Conservation (phyloP, 2,113 vertebrate species). For the Elaphurus davidianus region DNA sequence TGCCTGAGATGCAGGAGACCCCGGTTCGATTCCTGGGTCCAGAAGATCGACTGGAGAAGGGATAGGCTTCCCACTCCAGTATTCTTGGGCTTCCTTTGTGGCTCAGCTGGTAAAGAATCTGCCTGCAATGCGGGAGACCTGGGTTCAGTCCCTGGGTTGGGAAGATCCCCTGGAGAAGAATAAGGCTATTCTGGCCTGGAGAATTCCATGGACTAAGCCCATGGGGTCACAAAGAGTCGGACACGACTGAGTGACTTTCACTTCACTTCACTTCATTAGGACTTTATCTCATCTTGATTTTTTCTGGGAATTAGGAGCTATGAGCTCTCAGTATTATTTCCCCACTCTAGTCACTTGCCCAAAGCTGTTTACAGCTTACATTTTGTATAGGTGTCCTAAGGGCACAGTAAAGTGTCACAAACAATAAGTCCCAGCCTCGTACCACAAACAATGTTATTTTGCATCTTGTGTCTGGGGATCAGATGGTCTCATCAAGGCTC, state of each 20-base stretch:
- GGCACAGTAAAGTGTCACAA: not conserved
- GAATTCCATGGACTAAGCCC: not conserved
- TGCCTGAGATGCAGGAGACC: not conserved
- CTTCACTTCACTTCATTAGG: not conserved
- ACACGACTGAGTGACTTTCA: not conserved
- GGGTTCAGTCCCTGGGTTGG: not conserved
- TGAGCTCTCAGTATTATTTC: not conserved
- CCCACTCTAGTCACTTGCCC: not conserved
- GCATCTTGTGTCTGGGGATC: not conserved
- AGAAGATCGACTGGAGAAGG: not conserved
- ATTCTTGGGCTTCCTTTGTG: not conserved
- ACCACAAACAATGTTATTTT: not conserved
- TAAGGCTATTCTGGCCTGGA: not conserved
- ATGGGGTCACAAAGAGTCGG: not conserved
- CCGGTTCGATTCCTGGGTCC: not conserved
- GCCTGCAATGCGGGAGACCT: fast-evolving
- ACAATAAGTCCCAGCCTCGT: not conserved
- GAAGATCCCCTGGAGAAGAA: not conserved
- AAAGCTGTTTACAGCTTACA: not conserved
- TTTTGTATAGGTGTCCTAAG: not conserved
- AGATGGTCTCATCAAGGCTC: not conserved
- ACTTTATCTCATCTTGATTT: not conserved
- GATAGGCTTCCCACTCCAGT: not conserved
- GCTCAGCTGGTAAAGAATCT: not conserved
- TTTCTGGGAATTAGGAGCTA: not conserved